Conservation (phyloP, 2,113 vertebrate species). For the Pseudolaguvia tuberculata region DNA sequence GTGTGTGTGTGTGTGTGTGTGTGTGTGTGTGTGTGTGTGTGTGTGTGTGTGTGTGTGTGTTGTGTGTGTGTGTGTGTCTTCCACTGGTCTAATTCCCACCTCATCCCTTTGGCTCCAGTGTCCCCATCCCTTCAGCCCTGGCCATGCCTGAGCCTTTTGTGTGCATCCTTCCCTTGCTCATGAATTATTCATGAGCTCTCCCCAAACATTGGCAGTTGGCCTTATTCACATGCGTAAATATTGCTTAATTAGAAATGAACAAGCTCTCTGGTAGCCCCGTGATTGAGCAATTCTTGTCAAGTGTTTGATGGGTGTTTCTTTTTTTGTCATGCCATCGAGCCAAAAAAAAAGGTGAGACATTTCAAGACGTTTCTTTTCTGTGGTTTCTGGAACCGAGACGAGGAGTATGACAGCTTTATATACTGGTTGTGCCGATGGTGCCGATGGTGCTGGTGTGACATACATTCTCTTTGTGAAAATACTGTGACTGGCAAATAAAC, state of each 20-base stretch:
- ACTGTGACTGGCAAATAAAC: slow-evolving; percentile 4
- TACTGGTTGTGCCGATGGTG: background rate
- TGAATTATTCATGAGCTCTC: slow-evolving; percentile 54
- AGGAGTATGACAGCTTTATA: background rate
- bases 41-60: too few relatives aligned
- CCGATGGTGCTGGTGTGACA: background rate
- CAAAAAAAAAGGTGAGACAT: slow-evolving; percentile 15
- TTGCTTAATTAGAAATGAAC: slow-evolving; percentile 57
- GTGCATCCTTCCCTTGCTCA: slow-evolving; percentile 43
- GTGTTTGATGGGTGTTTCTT: slow-evolving; percentile 37
- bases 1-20: too few relatives aligned
- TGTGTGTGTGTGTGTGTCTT: too few relatives aligned
- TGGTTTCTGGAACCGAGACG: background rate
- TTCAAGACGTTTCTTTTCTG: slow-evolving; percentile 24
- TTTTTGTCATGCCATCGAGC: slow-evolving; percentile 22
- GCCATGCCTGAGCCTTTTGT: slow-evolving; percentile 54
- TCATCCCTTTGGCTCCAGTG: slow-evolving; percentile 2
- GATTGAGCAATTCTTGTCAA: slow-evolving; percentile 43
- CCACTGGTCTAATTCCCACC: background rate
- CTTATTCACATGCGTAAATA: slow-evolving; percentile 61
- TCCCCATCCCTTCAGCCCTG: slow-evolving; percentile 34
- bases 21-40: slow-evolving; percentile 29
- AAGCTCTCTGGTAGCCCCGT: slow-evolving; percentile 45
- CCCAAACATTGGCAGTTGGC: slow-evolving; percentile 57
- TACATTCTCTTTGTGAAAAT: slow-evolving; percentile 20